Percentiles rank a stretch among this genome's conserved stretches.
Evolutionary conservation across 2,797 vertebrate species (phyloP).

Genomic region (Aotus griseimembra): DNA sequence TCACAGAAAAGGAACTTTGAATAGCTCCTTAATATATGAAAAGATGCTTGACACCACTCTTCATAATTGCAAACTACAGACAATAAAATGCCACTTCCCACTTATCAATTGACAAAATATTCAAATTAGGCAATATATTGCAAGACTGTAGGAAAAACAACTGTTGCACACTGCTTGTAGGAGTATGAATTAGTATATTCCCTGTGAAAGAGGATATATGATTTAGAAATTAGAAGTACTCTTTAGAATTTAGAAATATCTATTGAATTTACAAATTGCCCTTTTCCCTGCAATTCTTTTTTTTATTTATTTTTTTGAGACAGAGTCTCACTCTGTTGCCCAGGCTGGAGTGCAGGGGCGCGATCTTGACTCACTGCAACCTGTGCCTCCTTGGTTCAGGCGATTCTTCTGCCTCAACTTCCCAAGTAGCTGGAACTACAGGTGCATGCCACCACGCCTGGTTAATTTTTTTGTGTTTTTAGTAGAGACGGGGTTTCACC

Average conservation of each 20-base stretch:
- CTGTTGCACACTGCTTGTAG: background rate
- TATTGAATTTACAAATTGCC: background rate
- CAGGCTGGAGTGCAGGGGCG: too few relatives aligned
- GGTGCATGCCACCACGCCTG: too few relatives aligned
- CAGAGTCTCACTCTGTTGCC: too few relatives aligned
- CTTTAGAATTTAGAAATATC: background rate
- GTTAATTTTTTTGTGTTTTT: too few relatives aligned
- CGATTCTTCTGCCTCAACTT: too few relatives aligned
- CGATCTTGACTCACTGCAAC: too few relatives aligned
- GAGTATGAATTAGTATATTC: background rate
- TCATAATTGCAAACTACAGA: background rate
- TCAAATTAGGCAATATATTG: conserved; percentile 13
- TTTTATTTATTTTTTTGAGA: too few relatives aligned
- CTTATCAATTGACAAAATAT: background rate
- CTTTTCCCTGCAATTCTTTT: background rate
- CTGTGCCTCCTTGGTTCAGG: too few relatives aligned
- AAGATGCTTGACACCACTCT: background rate
- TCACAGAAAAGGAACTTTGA: conserved; percentile 14
- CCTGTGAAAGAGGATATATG: background rate
- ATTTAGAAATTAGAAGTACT: too few relatives aligned
- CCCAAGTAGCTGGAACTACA: too few relatives aligned
- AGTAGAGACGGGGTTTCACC: too few relatives aligned
- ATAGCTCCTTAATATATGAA: background rate
- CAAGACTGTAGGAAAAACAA: background rate
- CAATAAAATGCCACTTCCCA: background rate